Evolutionary conservation across 1,140 invertebrate genomes (phyloP).

Genomic region (Nephotettix cincticeps): DNA sequence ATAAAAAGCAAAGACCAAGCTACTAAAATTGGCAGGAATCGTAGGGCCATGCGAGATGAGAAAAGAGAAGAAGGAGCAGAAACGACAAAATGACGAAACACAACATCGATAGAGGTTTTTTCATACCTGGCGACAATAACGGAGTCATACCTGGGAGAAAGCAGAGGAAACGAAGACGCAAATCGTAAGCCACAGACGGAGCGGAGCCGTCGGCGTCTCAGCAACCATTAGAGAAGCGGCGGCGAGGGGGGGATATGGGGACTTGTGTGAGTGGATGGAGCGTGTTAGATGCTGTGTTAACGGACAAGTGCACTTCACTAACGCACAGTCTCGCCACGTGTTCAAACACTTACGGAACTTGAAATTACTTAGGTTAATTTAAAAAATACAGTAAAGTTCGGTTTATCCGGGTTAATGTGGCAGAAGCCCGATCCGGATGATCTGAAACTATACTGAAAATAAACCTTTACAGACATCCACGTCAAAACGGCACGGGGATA

Average conservation of each 20-base stretch:
- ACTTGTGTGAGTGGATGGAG: background rate
- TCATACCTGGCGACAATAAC: constrained; percentile 6
- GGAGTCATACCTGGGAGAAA: constrained; percentile 26
- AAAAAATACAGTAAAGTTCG: too few species aligned
- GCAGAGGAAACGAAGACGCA: constrained; percentile 15
- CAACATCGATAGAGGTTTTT: background rate
- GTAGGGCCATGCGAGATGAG: background rate
- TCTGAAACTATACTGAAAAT: too few species aligned
- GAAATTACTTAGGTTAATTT: too few species aligned
- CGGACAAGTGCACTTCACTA: background rate
- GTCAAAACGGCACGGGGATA: too few species aligned
- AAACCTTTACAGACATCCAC: too few species aligned
- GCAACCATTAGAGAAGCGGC: constrained; percentile 30
- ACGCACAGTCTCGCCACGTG: too few species aligned
- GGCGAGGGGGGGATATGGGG: background rate
- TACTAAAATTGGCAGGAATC: background rate
- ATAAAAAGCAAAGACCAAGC: background rate
- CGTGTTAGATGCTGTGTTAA: constrained; percentile 7
- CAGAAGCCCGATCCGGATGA: too few species aligned
- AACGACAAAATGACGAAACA: background rate
- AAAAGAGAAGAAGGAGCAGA: background rate
- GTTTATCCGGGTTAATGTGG: too few species aligned
- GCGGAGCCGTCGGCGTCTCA: background rate
- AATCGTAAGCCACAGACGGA: background rate
- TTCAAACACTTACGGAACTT: too few species aligned